Percentiles rank a stretch among this genome's conserved stretches.
Conservation (phyloP, 2,113 vertebrate genomes). For the Antigone vipio region DNA sequence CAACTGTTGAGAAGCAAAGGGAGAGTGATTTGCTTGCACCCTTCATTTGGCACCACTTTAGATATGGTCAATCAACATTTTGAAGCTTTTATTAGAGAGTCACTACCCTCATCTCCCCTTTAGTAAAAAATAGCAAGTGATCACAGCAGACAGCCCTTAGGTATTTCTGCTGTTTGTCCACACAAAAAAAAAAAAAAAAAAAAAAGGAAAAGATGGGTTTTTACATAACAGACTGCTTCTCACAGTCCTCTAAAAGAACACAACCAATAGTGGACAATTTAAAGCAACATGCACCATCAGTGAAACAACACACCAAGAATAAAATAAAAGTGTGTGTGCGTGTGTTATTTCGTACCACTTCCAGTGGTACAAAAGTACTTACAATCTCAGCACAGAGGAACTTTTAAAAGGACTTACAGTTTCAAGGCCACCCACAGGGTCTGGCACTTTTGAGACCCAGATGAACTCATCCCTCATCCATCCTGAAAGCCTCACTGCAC, state of each 20-base stretch:
- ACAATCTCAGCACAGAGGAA: neutral
- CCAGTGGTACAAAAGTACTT: neutral
- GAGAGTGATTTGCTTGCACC: fast-evolving
- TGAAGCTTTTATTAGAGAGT: neutral
- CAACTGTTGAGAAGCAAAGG: neutral
- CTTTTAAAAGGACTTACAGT: neutral
- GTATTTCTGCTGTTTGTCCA: neutral
- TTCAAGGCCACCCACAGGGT: neutral
- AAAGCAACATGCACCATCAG: neutral
- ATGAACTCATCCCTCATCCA: neutral
- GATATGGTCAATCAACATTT: neutral
- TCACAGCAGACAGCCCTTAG: neutral
- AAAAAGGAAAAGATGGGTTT: neutral
- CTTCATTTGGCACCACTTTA: neutral
- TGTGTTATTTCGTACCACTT: neutral
- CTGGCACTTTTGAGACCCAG: neutral
- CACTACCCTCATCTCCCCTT: neutral
- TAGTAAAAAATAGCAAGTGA: neutral
- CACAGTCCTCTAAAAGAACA: neutral
- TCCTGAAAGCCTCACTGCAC: fast-evolving
- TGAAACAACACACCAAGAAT: neutral
- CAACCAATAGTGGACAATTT: neutral
- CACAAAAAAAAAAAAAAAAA: neutral
- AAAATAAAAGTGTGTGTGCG: fast-evolving
- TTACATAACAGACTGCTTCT: neutral